phyloP scores from a whole-genome alignment of 2,888 invertebrate species.

The Allygus modestus region DNA sequence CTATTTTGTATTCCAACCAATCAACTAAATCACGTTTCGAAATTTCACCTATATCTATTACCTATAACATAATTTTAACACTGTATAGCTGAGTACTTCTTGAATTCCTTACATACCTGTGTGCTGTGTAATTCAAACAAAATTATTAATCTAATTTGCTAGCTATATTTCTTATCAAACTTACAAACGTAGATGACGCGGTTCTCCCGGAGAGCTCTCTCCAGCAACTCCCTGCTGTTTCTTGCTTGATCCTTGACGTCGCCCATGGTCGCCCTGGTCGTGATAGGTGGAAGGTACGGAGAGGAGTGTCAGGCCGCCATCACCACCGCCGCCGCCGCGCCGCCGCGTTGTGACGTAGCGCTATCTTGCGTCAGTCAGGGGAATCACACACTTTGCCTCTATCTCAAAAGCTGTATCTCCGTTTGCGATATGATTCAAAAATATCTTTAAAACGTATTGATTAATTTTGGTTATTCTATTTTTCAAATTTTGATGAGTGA shows the following conservation, averaged over 20 bases:
- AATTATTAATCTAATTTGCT: no score
- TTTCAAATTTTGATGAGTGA: no score
- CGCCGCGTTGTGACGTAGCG: neutral
- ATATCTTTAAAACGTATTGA: no score
- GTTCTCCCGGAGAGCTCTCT: neutral
- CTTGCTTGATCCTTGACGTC: neutral
- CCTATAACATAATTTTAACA: no score
- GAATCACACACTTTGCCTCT: neutral
- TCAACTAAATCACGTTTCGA: no score
- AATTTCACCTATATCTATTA: no score
- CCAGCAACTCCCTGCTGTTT: neutral
- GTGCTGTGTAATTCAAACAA: no score
- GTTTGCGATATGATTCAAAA: no score
- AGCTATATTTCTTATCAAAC: neutral
- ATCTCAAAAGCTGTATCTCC: neutral
- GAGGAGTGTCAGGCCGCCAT: neutral
- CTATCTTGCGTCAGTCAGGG: neutral
- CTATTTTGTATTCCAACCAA: no score
- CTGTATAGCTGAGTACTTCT: no score
- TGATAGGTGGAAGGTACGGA: neutral
- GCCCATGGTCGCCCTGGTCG: neutral
- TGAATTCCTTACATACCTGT: no score
- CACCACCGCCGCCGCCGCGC: neutral
- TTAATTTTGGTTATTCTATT: no score
- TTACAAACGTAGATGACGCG: neutral